phyloP scores from a whole-genome alignment of 2,888 invertebrate genomes.

The Limenitis camilla region DNA sequence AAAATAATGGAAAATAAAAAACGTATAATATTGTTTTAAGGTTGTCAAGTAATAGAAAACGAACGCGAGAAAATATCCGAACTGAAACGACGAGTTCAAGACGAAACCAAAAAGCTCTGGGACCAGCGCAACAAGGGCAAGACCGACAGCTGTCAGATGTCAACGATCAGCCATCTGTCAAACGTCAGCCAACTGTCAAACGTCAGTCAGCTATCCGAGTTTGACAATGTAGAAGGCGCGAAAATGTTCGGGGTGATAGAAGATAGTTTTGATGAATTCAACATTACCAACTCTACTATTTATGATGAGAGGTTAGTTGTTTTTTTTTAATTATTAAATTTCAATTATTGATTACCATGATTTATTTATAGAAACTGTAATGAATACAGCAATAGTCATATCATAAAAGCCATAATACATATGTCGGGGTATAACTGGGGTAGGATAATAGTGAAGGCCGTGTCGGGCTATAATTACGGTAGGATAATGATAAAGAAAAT shows the following conservation, averaged over 20 bases:
- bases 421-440: too few species aligned
- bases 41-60: conserved; percentile 93
- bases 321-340: background rate
- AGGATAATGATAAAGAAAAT: too few species aligned
- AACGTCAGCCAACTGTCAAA: conserved; percentile 19
- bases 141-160: conserved; percentile 27
- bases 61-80: conserved; percentile 91
- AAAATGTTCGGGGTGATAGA: conserved; percentile 31
- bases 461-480: too few species aligned
- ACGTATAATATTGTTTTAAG: conserved; percentile 71
- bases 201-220: conserved; percentile 16
- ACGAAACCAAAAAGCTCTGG: conserved; percentile 93
- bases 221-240: conserved; percentile 20
- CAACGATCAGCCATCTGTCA: conserved; percentile 22
- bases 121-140: conserved; percentile 66
- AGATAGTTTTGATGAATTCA: conserved; percentile 50
- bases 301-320: conserved; percentile 60
- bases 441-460: too few species aligned
- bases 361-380: background rate
- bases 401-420: too few species aligned
- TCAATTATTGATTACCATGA: background rate
- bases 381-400: too few species aligned
- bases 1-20: too few species aligned
- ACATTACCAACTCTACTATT: conserved; percentile 45
- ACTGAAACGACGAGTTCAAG: conserved; percentile 88